Evolutionary conservation across 2,113 vertebrate genomes (phyloP).

Genomic region (Sclerurus mexicanus): DNA sequence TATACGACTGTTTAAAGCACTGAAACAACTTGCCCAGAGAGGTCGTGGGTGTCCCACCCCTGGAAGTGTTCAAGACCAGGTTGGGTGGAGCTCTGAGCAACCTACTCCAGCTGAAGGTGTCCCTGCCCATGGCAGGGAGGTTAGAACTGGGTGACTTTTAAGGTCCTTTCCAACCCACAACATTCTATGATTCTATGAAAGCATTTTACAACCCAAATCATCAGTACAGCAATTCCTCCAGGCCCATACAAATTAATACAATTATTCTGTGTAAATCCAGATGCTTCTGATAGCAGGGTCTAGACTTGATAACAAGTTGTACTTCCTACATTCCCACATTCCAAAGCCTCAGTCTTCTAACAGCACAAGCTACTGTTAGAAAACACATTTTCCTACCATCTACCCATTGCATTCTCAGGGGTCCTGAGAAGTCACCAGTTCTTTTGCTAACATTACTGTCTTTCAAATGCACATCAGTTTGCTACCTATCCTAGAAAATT

Average conservation of each 20-base stretch:
- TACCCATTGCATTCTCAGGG: not conserved
- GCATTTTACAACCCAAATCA: not conserved
- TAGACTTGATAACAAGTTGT: not conserved
- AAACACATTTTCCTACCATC: not conserved
- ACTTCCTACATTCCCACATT: not conserved
- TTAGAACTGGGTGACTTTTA: not conserved
- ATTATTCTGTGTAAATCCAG: not conserved
- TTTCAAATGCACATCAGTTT: not conserved
- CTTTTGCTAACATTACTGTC: not conserved
- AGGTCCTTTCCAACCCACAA: not conserved
- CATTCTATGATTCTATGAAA: not conserved
- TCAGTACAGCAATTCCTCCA: not conserved
- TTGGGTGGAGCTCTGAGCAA: not conserved
- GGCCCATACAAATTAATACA: not conserved
- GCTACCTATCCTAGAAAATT: not conserved
- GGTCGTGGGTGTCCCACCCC: not conserved
- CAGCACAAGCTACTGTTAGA: not conserved
- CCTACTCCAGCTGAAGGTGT: not conserved
- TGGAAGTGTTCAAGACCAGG: not conserved
- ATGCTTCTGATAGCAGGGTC: not conserved
- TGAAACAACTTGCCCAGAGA: not conserved
- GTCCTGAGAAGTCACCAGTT: not conserved
- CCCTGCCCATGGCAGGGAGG: too few species aligned
- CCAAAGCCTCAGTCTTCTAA: not conserved
- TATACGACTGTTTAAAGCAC: not conserved